Evolutionary conservation across 2,113 vertebrate species (phyloP).

Genomic region (Taurulus bubalis): DNA sequence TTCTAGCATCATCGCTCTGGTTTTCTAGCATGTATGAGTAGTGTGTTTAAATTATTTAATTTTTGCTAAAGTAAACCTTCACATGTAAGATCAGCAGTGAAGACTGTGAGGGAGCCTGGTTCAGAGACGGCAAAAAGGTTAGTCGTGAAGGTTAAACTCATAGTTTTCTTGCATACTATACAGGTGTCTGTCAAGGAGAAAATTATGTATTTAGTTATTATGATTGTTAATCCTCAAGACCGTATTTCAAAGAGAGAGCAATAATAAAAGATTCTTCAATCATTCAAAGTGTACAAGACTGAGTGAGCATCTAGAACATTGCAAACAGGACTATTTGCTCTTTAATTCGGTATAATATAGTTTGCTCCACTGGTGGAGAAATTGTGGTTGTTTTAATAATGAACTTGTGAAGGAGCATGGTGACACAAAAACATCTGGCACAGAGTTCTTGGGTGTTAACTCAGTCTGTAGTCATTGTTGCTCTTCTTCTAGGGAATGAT

Average conservation of each 20-base stretch:
- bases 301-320: not conserved
- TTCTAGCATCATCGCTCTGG: not conserved
- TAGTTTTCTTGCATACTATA: too few species aligned
- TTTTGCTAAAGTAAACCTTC: too few species aligned
- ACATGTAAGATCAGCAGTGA: too few species aligned
- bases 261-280: too few species aligned
- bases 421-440: not conserved
- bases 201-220: too few species aligned
- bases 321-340: not conserved
- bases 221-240: too few species aligned
- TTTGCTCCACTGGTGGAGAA: not conserved
- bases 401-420: not conserved
- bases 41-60: too few species aligned
- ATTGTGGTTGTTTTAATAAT: not conserved
- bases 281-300: not conserved
- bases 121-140: too few species aligned
- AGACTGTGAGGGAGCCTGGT: too few species aligned
- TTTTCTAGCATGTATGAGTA: not conserved
- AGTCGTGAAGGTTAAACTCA: too few species aligned
- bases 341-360: not conserved
- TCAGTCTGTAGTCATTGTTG: not conserved
- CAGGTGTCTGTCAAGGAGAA: too few species aligned
- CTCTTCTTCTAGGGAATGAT: slow-evolving; percentile 3
- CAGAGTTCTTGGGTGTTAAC: not conserved
- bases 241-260: too few species aligned